Percentiles rank a stretch among this genome's conserved stretches.
phyloP scores from a whole-genome alignment of 2,797 vertebrate genomes.

The Sebastes vulpes region DNA sequence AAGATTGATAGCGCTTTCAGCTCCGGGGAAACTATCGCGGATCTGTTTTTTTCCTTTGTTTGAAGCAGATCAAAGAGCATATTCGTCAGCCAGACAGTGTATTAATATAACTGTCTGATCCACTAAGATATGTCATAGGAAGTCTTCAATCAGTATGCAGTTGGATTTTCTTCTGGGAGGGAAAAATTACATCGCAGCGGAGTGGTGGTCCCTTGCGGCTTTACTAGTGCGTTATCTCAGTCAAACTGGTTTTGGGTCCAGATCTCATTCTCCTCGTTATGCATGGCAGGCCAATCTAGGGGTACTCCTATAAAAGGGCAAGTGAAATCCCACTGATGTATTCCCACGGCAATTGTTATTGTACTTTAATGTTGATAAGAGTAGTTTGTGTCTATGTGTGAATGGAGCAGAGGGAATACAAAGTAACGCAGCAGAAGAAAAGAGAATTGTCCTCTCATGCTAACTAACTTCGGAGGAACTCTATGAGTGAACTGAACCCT shows the following conservation, averaged over 20 bases:
- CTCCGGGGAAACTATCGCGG: constrained; percentile 2
- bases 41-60: constrained; percentile 14
- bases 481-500: constrained; percentile 44
- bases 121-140: constrained; percentile 46
- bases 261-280: constrained; percentile 27
- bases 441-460: neutral
- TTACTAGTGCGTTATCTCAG: constrained; percentile 26
- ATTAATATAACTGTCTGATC: constrained; percentile 64
- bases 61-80: constrained; percentile 56
- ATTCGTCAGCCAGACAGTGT: constrained; percentile 57
- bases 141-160: constrained; percentile 36
- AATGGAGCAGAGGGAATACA: constrained; percentile 5
- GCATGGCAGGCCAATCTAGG: constrained; percentile 46
- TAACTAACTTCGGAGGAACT: constrained; percentile 37
- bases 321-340: constrained; percentile 28
- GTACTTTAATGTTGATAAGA: constrained; percentile 31
- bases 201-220: constrained; percentile 28
- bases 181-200: neutral
- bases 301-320: neutral
- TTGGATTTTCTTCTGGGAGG: constrained; percentile 34
- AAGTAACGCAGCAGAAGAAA: neutral
- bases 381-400: neutral
- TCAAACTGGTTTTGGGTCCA: constrained; percentile 34
- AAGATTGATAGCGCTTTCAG: constrained; percentile 55
- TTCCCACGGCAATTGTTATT: constrained; percentile 23